phyloP scores from a whole-genome alignment of 2,888 invertebrate genomes.

The Seladonia tumulorum region DNA sequence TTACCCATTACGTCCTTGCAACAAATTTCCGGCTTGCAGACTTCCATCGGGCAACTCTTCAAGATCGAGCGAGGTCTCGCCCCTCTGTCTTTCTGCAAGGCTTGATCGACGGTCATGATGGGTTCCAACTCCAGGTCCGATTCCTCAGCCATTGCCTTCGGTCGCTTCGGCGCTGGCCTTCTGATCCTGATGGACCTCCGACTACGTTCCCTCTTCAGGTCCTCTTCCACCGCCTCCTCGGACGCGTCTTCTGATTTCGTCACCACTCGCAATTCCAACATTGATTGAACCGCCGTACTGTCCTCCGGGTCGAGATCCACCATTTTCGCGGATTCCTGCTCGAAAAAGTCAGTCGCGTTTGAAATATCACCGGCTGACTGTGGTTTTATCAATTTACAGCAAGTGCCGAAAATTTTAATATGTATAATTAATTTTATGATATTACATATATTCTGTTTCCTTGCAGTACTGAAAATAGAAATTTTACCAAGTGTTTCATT shows the following conservation, averaged over 20 bases:
- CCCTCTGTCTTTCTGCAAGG: background rate
- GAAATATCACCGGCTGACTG: too few species aligned
- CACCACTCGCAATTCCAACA: slow-evolving; percentile 7
- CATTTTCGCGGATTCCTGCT: slow-evolving; percentile 11
- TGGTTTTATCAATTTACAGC: too few species aligned
- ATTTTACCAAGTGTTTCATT: too few species aligned
- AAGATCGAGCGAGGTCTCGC: slow-evolving; percentile 21
- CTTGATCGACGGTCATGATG: background rate
- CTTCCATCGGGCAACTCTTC: slow-evolving; percentile 46
- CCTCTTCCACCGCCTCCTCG: background rate
- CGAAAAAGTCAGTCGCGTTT: background rate
- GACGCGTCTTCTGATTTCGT: background rate
- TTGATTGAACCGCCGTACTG: background rate
- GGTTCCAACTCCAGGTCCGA: background rate
- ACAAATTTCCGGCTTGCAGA: slow-evolving; percentile 70
- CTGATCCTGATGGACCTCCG: background rate
- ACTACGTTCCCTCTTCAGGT: background rate
- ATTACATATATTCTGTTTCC: too few species aligned
- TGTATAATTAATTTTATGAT: too few species aligned
- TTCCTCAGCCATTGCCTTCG: background rate
- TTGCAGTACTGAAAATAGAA: too few species aligned
- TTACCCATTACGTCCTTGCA: slow-evolving; percentile 67
- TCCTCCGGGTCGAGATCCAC: slow-evolving; percentile 13
- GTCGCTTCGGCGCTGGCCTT: background rate
- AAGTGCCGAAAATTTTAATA: too few species aligned